A percentile compares a stretch with the other conserved stretches of the same genome.
Evolutionary conservation across 2,113 vertebrate genomes (phyloP).

Genomic region (Lutjanus erythropterus): DNA sequence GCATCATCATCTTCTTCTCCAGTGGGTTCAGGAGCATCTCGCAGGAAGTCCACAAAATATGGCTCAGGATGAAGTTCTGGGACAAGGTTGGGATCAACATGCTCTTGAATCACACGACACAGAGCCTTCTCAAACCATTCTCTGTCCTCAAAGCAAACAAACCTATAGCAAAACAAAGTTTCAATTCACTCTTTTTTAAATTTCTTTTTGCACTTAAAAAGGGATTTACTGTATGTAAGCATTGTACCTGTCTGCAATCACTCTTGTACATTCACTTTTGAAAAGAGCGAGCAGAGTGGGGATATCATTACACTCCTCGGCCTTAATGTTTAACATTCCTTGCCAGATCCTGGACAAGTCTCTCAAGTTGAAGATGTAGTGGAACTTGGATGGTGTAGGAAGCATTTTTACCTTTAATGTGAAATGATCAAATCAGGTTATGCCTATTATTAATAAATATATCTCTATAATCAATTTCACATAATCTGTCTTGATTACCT

Average conservation of each 20-base stretch:
- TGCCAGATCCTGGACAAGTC: constrained; percentile 94
- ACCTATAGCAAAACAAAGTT: constrained; percentile 49
- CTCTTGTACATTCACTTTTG: constrained; percentile 81
- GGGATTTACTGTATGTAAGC: neutral
- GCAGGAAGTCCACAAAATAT: constrained; percentile 92
- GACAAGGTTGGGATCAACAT: constrained; percentile 79
- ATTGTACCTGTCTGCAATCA: constrained; percentile 87
- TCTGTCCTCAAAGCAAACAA: constrained; percentile 70
- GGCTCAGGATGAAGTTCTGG: constrained; percentile 73
- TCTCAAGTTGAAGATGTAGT: constrained; percentile 93
- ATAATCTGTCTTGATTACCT: constrained; percentile 78
- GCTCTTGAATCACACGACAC: constrained; percentile 82
- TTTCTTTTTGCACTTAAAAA: neutral
- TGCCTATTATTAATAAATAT: constrained; percentile 1
- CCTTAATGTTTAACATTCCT: constrained; percentile 88
- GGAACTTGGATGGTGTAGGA: constrained; percentile 92
- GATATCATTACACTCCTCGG: constrained; percentile 86
- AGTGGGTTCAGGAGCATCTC: constrained; percentile 85
- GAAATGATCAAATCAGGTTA: constrained; percentile 80
- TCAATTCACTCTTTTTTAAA: neutral
- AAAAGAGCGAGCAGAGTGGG: constrained; percentile 73
- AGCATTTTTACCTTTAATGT: constrained; percentile 90
- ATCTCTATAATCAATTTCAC: neutral
- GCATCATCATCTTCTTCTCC: constrained; percentile 81
- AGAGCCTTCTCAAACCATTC: constrained; percentile 88